phyloP scores from a whole-genome alignment of 1,140 invertebrate species.

The Caenorhabditis latens region DNA sequence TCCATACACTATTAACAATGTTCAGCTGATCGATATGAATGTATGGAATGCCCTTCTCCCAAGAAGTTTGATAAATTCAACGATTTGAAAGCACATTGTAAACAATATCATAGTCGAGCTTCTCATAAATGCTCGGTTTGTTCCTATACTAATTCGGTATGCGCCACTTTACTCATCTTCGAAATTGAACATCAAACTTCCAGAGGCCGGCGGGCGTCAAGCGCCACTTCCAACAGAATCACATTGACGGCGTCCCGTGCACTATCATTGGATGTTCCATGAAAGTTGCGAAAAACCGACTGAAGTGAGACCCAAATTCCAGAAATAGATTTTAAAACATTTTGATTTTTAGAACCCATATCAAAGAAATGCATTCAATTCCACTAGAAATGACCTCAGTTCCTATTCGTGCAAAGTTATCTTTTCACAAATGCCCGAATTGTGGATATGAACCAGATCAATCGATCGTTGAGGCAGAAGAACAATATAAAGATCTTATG shows the following conservation, averaged over 20 bases:
- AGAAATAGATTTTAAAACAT: no score
- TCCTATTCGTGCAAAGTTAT: not conserved
- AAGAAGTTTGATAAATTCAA: not conserved
- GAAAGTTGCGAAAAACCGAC: slow-evolving; percentile 33
- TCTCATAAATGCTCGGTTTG: slow-evolving; percentile 44
- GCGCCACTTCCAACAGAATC: slow-evolving; percentile 32
- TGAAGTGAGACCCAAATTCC: no score
- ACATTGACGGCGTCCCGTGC: slow-evolving; percentile 47
- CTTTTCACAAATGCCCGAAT: not conserved
- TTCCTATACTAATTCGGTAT: not conserved
- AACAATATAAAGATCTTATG: slow-evolving; percentile 27
- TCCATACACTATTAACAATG: not conserved
- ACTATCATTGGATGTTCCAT: slow-evolving; percentile 49
- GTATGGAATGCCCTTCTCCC: not conserved
- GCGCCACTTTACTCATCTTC: not conserved
- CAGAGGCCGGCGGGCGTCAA: slow-evolving; percentile 6
- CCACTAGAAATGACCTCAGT: not conserved
- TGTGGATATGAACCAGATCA: slow-evolving; percentile 9
- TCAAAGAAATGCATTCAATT: not conserved
- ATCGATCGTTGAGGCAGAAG: not conserved
- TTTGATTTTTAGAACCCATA: not conserved
- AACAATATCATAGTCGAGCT: not conserved
- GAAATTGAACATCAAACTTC: not conserved
- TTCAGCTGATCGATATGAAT: slow-evolving; percentile 1
- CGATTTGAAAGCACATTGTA: not conserved